phyloP scores from a whole-genome alignment of 2,797 vertebrate species.

The Typhlichthys subterraneus region DNA sequence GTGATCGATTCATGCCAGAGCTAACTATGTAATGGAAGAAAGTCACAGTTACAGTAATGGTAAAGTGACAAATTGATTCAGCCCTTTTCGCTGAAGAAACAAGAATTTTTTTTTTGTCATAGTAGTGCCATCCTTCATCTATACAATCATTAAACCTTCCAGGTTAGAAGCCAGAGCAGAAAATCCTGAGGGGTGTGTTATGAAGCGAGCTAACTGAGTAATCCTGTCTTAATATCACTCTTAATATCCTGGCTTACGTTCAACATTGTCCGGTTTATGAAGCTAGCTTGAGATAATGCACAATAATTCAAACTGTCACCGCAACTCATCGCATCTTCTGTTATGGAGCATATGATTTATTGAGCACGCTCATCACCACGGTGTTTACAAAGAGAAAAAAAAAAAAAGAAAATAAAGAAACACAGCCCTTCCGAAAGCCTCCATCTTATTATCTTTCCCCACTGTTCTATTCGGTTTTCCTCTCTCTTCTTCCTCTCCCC shows the following conservation, averaged over 20 bases:
- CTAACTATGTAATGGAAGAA: constrained; percentile 74
- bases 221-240: too few relatives aligned
- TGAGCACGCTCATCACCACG: constrained; percentile 59
- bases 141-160: constrained; percentile 64
- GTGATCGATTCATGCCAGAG: constrained; percentile 67
- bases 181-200: too few relatives aligned
- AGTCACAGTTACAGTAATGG: constrained; percentile 69
- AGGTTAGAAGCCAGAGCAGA: constrained; percentile 43
- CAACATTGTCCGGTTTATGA: too few relatives aligned
- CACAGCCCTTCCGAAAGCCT: constrained; percentile 7
- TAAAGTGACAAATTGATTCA: constrained; percentile 68
- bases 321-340: too few relatives aligned
- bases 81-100: constrained; percentile 59
- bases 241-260: too few relatives aligned
- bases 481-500: constrained; percentile 13
- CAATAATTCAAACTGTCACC: too few relatives aligned
- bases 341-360: constrained; percentile 50
- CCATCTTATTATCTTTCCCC: constrained; percentile 33
- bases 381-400: constrained; percentile 53
- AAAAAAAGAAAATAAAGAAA: constrained; percentile 24
- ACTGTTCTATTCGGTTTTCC: not conserved
- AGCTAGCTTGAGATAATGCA: too few relatives aligned
- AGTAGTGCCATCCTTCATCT: constrained; percentile 63
- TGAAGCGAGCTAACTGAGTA: too few relatives aligned
- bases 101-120: constrained; percentile 59